Percentiles rank a stretch among this genome's conserved stretches.
Conservation (phyloP, 1,140 invertebrate species). For the Drosophila lini region DNA sequence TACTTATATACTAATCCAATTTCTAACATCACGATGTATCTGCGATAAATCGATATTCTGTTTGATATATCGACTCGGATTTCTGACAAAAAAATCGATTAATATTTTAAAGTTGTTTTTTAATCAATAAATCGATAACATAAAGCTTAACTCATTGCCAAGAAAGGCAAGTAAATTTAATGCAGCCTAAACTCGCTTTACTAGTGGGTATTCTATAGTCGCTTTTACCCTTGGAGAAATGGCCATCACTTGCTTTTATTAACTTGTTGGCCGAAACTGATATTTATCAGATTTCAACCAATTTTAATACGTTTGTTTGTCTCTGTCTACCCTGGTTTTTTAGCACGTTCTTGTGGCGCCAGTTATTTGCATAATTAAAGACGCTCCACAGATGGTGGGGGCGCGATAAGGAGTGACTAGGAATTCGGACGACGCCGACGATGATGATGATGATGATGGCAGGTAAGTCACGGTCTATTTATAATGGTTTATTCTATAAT, state of each 20-base stretch:
- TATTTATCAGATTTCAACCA: slow-evolving; percentile 62
- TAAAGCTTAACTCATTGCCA: not conserved
- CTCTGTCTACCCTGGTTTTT: slow-evolving; percentile 22
- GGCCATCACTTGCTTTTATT: slow-evolving; percentile 20
- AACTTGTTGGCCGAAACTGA: slow-evolving; percentile 28
- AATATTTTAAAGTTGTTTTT: no score
- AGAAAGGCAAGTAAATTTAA: not conserved
- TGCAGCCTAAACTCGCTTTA: not conserved
- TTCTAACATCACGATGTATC: no score
- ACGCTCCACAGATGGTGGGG: slow-evolving; percentile 52
- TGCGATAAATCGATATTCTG: no score
- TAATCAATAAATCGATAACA: not conserved
- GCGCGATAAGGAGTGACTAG: slow-evolving; percentile 49
- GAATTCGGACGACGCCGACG: slow-evolving; percentile 1
- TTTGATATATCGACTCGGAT: no score
- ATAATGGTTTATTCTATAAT: slow-evolving; percentile 20
- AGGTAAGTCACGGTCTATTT: slow-evolving; percentile 65
- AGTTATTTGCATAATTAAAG: slow-evolving; percentile 78
- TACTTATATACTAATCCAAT: no score
- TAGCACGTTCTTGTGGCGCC: slow-evolving; percentile 70
- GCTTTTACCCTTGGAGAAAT: not conserved
- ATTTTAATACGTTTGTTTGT: slow-evolving; percentile 26
- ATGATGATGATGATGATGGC: slow-evolving; percentile 16
- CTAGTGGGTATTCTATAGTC: slow-evolving; percentile 15
- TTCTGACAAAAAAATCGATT: no score